Conservation (phyloP, 2,113 vertebrate species). For the Leiothrix lutea region DNA sequence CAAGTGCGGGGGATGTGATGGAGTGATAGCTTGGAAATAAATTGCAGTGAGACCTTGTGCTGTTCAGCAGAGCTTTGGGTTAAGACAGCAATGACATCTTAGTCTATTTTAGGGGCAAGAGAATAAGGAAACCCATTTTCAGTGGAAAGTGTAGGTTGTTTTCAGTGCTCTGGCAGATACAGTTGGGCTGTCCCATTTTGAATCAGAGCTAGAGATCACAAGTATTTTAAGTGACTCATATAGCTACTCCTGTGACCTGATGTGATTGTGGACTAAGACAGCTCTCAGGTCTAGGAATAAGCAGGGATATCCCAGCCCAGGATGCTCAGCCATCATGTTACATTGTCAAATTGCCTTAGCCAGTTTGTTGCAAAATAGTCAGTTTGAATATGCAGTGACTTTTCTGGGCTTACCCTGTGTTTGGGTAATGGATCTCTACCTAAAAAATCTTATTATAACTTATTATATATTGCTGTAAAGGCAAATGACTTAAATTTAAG, state of each 20-base stretch:
- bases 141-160: not conserved
- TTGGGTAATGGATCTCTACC: not conserved
- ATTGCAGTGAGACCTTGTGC: slow-evolving; percentile 53
- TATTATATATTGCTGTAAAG: too few relatives aligned
- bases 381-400: not conserved
- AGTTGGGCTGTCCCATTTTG: not conserved
- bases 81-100: slow-evolving; percentile 3
- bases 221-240: not conserved
- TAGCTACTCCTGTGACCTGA: not conserved
- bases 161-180: not conserved
- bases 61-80: slow-evolving; percentile 21
- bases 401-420: not conserved
- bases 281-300: not conserved
- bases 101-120: slow-evolving; percentile 5
- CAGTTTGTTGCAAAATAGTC: not conserved
- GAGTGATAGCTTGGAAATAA: slow-evolving; percentile 57
- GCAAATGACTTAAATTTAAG: not conserved
- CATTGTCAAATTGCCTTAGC: not conserved
- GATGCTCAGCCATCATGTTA: not conserved
- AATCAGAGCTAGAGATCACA: not conserved
- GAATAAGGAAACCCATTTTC: not conserved
- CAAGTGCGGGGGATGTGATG: slow-evolving; percentile 37
- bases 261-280: not conserved
- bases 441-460: not conserved
- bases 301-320: not conserved